Conservation (phyloP, 1,140 invertebrate species). For the Dendrolimus kikuchii region DNA sequence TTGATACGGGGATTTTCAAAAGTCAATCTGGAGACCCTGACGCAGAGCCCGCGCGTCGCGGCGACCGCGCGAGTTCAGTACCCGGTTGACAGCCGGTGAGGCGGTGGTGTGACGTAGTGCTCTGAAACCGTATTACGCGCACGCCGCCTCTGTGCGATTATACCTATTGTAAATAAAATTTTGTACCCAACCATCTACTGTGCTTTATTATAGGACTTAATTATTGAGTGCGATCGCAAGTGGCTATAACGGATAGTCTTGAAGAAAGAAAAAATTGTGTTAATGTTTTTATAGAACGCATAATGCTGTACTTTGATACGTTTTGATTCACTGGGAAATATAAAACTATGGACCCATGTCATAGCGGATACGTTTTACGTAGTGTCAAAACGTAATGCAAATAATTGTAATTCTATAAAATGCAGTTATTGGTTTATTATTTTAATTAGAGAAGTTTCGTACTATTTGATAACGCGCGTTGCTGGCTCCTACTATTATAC, state of each 20-base stretch:
- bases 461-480: too few relatives aligned
- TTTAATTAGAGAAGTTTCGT: too few relatives aligned
- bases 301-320: conserved; percentile 36
- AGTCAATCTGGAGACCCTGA: too few relatives aligned
- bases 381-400: conserved; percentile 5
- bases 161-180: conserved; percentile 57
- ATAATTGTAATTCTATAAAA: too few relatives aligned
- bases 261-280: conserved; percentile 7
- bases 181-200: conserved; percentile 42
- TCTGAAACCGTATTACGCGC: conserved; percentile 40
- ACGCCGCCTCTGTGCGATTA: conserved; percentile 65
- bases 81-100: conserved; percentile 67
- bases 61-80: conserved; percentile 51
- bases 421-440: too few relatives aligned
- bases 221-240: conserved; percentile 12
- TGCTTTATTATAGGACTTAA: conserved; percentile 16
- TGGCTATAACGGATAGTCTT: conserved; percentile 9
- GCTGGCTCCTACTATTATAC: too few relatives aligned
- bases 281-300: conserved; percentile 18
- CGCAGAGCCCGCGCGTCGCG: conserved; percentile 17
- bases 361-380: conserved; percentile 4
- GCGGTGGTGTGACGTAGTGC: conserved; percentile 53
- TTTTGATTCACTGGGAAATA: conserved; percentile 30
- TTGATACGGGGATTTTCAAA: too few relatives aligned
- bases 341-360: conserved; percentile 12